phyloP scores from a whole-genome alignment of 2,113 vertebrate species.

The Semnornis frantzii region DNA sequence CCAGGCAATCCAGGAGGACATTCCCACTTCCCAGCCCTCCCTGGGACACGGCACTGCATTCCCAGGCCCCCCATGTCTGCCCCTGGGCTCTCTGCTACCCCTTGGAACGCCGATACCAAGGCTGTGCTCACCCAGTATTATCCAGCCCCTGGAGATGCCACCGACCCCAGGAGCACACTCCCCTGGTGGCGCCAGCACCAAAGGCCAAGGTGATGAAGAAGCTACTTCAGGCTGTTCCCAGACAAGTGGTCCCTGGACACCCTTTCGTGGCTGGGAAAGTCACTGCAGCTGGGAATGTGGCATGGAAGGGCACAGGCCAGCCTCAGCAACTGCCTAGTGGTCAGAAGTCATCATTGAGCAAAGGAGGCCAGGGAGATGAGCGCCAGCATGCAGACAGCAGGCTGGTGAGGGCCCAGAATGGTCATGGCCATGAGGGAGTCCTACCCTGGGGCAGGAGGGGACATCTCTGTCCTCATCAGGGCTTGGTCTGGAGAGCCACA shows the following conservation, averaged over 20 bases:
- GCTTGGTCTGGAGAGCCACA: background rate
- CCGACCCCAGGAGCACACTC: fast-evolving
- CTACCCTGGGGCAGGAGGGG: background rate
- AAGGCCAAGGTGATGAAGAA: background rate
- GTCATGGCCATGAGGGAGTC: background rate
- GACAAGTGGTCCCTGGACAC: background rate
- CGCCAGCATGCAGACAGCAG: background rate
- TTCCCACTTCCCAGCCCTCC: background rate
- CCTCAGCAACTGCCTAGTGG: fast-evolving
- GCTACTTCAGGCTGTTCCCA: background rate
- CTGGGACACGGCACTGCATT: background rate
- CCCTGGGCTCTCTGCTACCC: background rate
- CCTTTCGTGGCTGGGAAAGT: background rate
- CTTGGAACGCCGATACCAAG: background rate
- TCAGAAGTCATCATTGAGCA: background rate
- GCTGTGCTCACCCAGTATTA: background rate
- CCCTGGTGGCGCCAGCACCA: background rate
- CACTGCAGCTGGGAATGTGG: background rate
- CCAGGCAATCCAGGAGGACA: background rate
- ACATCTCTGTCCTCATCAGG: background rate
- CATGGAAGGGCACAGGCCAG: background rate
- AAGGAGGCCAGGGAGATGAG: background rate
- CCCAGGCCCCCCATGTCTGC: background rate
- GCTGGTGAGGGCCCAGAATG: background rate
- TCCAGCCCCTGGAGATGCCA: background rate